Evolutionary conservation across 2,797 vertebrate genomes (phyloP), one percentile per base, ranked within the genome.

Genomic region (Rhadinocentrus ornatus): DNA sequence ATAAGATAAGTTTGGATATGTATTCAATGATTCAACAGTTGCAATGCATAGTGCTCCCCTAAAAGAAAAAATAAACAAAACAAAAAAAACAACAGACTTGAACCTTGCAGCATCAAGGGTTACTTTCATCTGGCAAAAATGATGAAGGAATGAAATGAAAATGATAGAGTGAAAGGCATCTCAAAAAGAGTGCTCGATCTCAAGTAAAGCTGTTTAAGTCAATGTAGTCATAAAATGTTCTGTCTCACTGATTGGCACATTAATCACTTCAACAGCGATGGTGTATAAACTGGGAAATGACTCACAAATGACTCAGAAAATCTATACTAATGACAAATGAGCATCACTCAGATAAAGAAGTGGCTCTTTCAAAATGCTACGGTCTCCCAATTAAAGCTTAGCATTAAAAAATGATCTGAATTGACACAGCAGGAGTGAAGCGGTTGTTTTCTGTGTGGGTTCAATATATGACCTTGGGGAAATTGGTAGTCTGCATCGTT

Each of bases 401-500:
- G 22, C 29, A n/a, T 48, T 50, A n/a, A 31, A 35, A 63, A 34
- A 52, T 26, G 2, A 50, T 41, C 56, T 50, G 29, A 53, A 34
- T 2, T 31, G 52, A 54, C 1, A 8, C 55, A 8, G 27, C 61
- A 54, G 35, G 6, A 15, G 34, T 1, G 26, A 55, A 46, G 35
- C 35, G 31, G 62, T 54, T 54, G 35, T 62, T 53, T 46, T 64
- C 22, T 68, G 7, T 58, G 11, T 34, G 44, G 44, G 20, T 11
- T 34, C 44, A 31, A 35, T 55, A 55, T 52, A 62, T 73, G 50
- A 68, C 41, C 26, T 27, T 52, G 41, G 6, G 34, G 6, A 13
- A 61, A 62, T 77, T 31, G 12, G 27, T 12, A 41, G n/a, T 44
- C n/a, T 46, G 66, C 59, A 71, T 73, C 67, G 61, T 69, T 66